Conservation (phyloP, 53 echinoderm and acorn worm genomes). For the Holothuria scabra region DNA sequence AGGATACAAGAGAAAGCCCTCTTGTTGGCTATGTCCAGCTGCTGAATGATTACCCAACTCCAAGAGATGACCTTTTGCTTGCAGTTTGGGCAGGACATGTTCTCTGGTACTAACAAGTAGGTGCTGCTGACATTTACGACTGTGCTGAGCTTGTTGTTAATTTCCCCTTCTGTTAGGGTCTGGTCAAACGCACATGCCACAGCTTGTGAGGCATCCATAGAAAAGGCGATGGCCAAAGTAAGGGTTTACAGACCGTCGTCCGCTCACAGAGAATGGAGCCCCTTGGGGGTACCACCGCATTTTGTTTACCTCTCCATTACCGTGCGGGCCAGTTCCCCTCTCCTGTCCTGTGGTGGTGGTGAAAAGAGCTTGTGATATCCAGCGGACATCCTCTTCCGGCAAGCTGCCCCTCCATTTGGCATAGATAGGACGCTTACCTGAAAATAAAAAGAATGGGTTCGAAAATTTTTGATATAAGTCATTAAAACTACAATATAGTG, state of each 20-base stretch:
- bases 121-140: constrained; percentile 45
- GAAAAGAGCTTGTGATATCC: constrained; percentile 69
- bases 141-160: constrained; percentile 38
- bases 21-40: constrained; percentile 61
- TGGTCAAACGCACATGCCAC: constrained; percentile 56
- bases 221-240: constrained; percentile 9
- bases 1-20: constrained; percentile 57
- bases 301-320: constrained; percentile 39
- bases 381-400: constrained; percentile 52
- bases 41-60: constrained; percentile 48
- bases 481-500: too few relatives aligned
- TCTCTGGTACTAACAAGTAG: constrained; percentile 50
- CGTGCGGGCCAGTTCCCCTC: constrained; percentile 36
- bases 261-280: constrained; percentile 29
- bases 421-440: constrained; percentile 48
- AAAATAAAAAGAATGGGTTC: too few relatives aligned
- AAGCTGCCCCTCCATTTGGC: constrained; percentile 61
- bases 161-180: constrained; percentile 52
- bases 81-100: constrained; percentile 47
- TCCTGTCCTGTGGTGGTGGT: constrained; percentile 26
- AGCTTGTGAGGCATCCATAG: constrained; percentile 70
- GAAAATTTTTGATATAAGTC: too few relatives aligned
- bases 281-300: constrained; percentile 51
- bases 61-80: constrained; percentile 61
- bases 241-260: background rate